Evolutionary conservation across 92 coral and sea anemone genomes (phyloP).

Genomic region (Porites cylindrica): DNA sequence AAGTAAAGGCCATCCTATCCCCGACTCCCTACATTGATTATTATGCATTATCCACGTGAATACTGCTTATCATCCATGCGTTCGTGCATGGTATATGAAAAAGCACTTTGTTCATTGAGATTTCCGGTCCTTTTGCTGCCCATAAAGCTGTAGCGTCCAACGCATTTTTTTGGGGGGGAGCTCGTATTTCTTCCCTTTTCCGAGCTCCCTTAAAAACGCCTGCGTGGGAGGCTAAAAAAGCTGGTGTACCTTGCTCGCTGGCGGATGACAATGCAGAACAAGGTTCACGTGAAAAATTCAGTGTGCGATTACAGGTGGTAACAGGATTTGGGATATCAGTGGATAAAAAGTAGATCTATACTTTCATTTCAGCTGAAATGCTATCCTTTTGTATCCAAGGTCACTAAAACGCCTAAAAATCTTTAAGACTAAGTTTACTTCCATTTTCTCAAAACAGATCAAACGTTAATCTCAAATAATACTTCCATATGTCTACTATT

Average conservation of each 20-base stretch:
- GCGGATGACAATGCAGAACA: too few relatives aligned
- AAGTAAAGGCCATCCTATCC: neutral
- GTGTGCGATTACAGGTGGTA: neutral
- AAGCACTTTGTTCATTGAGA: neutral
- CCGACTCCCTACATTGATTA: constrained; percentile 18
- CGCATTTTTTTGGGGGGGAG: too few relatives aligned
- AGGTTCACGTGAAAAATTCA: constrained; percentile 8
- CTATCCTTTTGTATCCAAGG: neutral
- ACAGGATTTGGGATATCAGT: too few relatives aligned
- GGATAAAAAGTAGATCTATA: too few relatives aligned
- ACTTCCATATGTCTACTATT: too few relatives aligned
- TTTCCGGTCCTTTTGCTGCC: constrained; percentile 12
- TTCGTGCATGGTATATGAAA: constrained; percentile 9
- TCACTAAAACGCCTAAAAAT: neutral
- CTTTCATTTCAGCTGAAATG: too few relatives aligned
- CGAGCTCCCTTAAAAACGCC: too few relatives aligned
- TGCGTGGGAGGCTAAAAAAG: too few relatives aligned
- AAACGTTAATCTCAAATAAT: too few relatives aligned
- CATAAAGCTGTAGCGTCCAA: neutral
- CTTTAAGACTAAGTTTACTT: too few relatives aligned
- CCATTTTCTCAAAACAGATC: too few relatives aligned
- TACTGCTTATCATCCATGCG: neutral
- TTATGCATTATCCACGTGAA: constrained; percentile 11
- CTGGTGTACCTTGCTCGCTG: neutral
- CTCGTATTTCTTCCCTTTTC: too few relatives aligned